Base-by-base conservation (phyloP, 64 coral and sea anemone genomes). In the Porites lutea region DNA sequence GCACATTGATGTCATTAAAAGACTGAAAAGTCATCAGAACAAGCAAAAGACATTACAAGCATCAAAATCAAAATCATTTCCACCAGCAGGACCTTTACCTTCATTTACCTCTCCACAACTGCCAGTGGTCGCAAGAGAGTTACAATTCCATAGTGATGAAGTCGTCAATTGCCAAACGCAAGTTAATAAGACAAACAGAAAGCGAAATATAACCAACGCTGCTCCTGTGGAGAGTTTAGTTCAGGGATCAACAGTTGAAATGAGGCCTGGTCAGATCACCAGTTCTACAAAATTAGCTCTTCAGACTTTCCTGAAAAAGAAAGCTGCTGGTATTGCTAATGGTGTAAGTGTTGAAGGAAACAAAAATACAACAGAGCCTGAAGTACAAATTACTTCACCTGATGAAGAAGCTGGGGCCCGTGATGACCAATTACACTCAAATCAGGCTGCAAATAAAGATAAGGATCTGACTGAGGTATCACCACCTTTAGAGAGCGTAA, bases 301-400 rank as follows among this genome's bases (percentile, higher is more conserved):
- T 83, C n/a, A 48, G 8, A 83, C 66, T 18, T 83, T 83, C 68
- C 68, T 83, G 81, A 83, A 67, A 23, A 48, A 49, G 44, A 83
- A 83, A 67, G 66, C 46, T 51, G 1, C 46, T 10, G 46, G 59
- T 49, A 47, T 4, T 82, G 14, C 8, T 65, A 16, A 14, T 65
- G 59, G 13, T 8, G 48, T 18, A 67, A 11, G 47, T 83, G 47
- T 8, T 16, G 16, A 83, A 49, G 21, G 44, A 66, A 23, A 12
- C 10, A 19, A 11, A 19, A 47, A 4, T 8, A 2, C 43, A 47
- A 15, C 15, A 11, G 18, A 47, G 49, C 9, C 4, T 83, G 46
- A 16, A 14, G 16, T 46, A 4, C 37, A 68, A 66, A 20, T 22
- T 11, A 7, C 10, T 83, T 67, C 44, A 47, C 0, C 60, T 52